These are phyloP conservation scores for Ptiloglossa arizonensis DNA, from an alignment of 1,140 invertebrate species.

Conservation along the genomic window DNA sequence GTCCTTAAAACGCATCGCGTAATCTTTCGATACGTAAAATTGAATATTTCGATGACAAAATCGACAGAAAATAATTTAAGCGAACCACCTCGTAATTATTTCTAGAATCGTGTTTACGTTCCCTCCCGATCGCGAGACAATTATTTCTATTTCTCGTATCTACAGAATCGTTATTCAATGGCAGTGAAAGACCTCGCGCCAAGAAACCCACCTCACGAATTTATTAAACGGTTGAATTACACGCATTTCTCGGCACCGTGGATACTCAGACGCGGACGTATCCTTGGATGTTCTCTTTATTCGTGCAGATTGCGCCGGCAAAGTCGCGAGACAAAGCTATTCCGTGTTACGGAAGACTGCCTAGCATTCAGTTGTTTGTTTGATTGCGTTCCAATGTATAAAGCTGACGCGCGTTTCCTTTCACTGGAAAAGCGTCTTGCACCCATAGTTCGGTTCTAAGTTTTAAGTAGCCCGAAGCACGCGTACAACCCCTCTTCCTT, in stretches of 20 bases:
- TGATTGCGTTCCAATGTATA: conserved; percentile 39
- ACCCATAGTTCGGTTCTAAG: background rate
- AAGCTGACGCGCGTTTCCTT: conserved; percentile 32
- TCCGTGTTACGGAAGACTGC: background rate
- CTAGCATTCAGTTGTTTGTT: conserved; percentile 30
- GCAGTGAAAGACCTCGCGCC: no score
- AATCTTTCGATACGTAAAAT: no score
- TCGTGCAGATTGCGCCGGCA: conserved; percentile 2
- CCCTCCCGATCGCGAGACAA: no score
- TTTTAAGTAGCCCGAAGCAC: conserved; percentile 4
- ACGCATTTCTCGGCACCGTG: background rate
- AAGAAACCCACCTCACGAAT: background rate
- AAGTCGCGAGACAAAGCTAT: conserved; percentile 8
- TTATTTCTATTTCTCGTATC: no score
- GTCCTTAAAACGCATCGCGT: no score
- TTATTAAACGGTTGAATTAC: conserved; percentile 5
- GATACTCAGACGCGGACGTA: background rate
- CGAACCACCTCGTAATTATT: no score
- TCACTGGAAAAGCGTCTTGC: background rate
- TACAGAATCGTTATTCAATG: no score
- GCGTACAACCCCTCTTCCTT: background rate
- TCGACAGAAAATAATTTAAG: no score
- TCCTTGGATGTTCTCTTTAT: background rate
- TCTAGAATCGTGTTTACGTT: no score
- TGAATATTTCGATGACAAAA: no score